Conservation (phyloP, 2,797 vertebrate genomes). For the Clarias pachynema region DNA sequence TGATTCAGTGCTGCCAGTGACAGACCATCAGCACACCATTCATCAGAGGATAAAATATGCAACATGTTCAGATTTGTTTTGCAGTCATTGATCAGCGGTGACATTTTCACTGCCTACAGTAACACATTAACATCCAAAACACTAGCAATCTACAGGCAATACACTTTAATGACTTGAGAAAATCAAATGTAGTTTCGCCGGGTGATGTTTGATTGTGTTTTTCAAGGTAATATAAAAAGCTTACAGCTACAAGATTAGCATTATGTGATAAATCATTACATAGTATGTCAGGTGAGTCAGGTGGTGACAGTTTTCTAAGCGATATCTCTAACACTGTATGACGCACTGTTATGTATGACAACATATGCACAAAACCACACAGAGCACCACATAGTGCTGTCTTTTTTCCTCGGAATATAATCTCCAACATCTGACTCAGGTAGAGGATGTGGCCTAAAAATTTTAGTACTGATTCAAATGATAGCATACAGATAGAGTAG, state of each 20-base stretch:
- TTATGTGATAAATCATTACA: neutral
- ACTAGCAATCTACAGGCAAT: constrained; percentile 44
- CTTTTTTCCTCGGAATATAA: neutral
- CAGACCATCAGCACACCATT: constrained; percentile 67
- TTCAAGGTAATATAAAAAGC: neutral
- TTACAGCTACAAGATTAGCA: neutral
- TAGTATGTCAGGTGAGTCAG: neutral
- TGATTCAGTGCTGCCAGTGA: constrained; percentile 63
- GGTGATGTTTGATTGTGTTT: neutral
- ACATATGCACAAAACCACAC: neutral
- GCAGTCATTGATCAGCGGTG: constrained; percentile 63
- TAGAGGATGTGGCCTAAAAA: neutral
- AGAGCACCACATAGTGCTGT: no score
- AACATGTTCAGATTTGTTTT: constrained; percentile 65
- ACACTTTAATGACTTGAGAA: neutral
- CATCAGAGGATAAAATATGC: constrained; percentile 71
- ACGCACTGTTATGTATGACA: neutral
- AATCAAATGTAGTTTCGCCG: neutral
- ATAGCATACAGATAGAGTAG: neutral
- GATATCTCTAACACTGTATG: neutral
- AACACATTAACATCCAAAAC: constrained; percentile 54
- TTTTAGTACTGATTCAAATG: neutral
- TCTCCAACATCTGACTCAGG: neutral
- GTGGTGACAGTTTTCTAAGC: no score
- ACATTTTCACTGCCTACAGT: constrained; percentile 36